phyloP scores from a whole-genome alignment of 2,888 invertebrate genomes.

The Cartodere bifasciata region DNA sequence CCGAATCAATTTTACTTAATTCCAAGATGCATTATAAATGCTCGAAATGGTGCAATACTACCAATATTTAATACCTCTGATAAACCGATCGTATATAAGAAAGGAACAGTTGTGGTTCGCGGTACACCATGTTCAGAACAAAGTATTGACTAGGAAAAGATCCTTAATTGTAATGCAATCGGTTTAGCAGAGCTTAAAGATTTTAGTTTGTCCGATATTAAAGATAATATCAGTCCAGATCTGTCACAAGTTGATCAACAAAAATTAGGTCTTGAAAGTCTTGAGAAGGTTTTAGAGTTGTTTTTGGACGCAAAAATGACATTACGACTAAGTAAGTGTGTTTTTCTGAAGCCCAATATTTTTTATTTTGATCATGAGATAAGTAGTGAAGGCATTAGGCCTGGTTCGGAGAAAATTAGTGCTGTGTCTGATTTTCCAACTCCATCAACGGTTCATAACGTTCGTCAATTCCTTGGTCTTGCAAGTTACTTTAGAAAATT shows the following conservation, averaged over 20 bases:
- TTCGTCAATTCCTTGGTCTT: conserved; percentile 11
- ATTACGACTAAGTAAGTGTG: conserved; percentile 12
- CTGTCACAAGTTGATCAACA: too few relatives aligned
- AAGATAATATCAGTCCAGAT: too few relatives aligned
- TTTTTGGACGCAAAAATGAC: conserved; percentile 1
- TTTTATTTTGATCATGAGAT: conserved; percentile 14
- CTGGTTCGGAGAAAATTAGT: conserved; percentile 9
- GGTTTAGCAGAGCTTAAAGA: too few relatives aligned
- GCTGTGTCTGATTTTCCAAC: conserved; percentile 12
- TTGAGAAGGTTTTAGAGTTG: neutral
- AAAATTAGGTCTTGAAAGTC: neutral
- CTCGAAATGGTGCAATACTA: conserved; percentile 1
- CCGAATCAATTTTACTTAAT: conserved; percentile 3
- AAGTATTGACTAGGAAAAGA: too few relatives aligned
- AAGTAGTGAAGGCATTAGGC: conserved; percentile 9
- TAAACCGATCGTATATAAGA: too few relatives aligned
- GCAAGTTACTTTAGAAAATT: conserved; percentile 13
- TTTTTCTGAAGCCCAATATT: conserved; percentile 10
- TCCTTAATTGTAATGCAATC: too few relatives aligned
- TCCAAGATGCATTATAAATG: conserved; percentile 6
- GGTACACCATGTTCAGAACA: too few relatives aligned
- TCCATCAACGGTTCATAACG: conserved; percentile 8
- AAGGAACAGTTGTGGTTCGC: too few relatives aligned
- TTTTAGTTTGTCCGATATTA: too few relatives aligned
- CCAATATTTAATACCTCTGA: too few relatives aligned